Base-by-base conservation (phyloP, 2,888 invertebrate genomes). In the Morpho achilles region DNA sequence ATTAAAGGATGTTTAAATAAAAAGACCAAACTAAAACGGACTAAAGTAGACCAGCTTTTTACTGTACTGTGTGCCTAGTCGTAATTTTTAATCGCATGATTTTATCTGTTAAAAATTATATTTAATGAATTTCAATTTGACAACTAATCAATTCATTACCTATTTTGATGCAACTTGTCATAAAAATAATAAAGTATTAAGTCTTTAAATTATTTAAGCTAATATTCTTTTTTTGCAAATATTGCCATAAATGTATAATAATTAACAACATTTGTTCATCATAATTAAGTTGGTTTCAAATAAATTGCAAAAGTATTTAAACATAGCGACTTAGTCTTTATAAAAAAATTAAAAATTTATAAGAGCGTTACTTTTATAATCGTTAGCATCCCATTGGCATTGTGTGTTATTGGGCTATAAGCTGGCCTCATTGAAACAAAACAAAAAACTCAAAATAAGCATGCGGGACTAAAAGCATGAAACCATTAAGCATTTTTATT, bases 381-480 rank as follows among this genome's bases (percentile, higher is more conserved):
- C 5, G 9, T 48, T 49, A 53, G 58, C 58, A 32, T 60, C 56
- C 54, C 60, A 9, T 53, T 55, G 69, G 72, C 69, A 60, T 69
- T 65, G 16, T 60, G 63, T 69, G 61, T 67, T 56, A 65, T 42
- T 65, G 61, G 60, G 65, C 69, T 67, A 62, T 60, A 81, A 82
- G 84, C 85, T 83, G 82, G 83, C 76, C 80, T 82, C 82, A 71
- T 68, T 73, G 71, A 69, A 61, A 67, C 39, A 60, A 1, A 72
- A 74, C 68, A 61, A 64, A 73, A 67, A 65, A 61, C 50, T 70
- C 81, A 64, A 65, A 71, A 76, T 53, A 86, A 88, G 88, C 89
- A 89, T 85, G 88, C 88, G 73, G 88, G 89, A 79, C 87, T 84
- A 84, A 64, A 87, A 88, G 89, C 89, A 87, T 68, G 79, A 88